Evolutionary conservation across 2,113 vertebrate genomes (phyloP).

Genomic region (Condylura cristata): DNA sequence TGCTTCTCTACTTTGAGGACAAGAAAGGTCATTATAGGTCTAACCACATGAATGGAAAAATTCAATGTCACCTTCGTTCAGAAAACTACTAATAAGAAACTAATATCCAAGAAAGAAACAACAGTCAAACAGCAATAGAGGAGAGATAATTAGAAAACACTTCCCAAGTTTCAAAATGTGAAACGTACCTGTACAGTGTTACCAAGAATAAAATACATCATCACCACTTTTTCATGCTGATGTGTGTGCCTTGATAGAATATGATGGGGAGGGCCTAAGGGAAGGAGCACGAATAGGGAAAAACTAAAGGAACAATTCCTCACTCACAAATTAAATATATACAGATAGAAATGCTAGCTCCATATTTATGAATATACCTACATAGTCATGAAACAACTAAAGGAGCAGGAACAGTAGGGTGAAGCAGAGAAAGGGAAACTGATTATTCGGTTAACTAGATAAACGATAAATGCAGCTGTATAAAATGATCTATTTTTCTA

Average conservation of each 20-base stretch:
- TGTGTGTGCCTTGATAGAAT: neutral
- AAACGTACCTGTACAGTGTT: neutral
- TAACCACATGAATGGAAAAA: slow-evolving; percentile 29
- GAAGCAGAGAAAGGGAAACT: neutral
- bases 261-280: neutral
- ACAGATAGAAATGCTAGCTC: neutral
- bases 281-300: neutral
- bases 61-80: neutral
- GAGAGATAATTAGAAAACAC: neutral
- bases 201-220: neutral
- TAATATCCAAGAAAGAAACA: neutral
- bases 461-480: neutral
- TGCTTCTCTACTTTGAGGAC: neutral
- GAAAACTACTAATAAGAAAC: neutral
- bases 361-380: neutral
- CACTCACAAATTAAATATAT: neutral
- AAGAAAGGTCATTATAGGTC: slow-evolving; percentile 13
- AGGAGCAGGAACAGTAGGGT: neutral
- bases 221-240: neutral
- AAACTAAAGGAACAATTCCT: neutral
- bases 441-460: neutral
- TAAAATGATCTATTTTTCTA: neutral
- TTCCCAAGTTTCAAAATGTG: neutral
- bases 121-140: neutral
- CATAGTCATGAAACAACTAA: neutral